These are phyloP conservation scores for Scaptomyza graminum DNA, from an alignment of 1,140 invertebrate species.

Conservation along the genomic window DNA sequence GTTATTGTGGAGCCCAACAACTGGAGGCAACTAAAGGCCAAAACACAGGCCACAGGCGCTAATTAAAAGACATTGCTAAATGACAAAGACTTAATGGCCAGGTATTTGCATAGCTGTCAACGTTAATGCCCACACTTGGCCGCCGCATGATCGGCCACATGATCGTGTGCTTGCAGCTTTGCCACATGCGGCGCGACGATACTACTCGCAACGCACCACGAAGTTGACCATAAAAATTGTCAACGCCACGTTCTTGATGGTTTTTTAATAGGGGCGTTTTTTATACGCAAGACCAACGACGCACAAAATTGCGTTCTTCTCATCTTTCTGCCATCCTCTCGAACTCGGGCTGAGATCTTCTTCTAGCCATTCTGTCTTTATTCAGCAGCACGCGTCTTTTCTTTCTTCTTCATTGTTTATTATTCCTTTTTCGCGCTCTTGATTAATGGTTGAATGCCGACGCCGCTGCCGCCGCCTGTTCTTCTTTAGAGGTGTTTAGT, in stretches of 20 bases:
- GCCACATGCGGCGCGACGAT: slow-evolving; percentile 38
- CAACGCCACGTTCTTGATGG: slow-evolving; percentile 54
- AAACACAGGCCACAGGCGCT: slow-evolving; percentile 52
- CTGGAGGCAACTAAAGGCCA: neutral
- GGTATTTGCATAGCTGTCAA: slow-evolving; percentile 77
- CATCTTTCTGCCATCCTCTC: slow-evolving; percentile 30
- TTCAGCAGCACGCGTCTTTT: slow-evolving; percentile 47
- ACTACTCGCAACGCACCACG: slow-evolving; percentile 41
- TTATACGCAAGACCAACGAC: slow-evolving; percentile 67
- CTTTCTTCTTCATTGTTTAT: too few species aligned
- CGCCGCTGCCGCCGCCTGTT: slow-evolving; percentile 36
- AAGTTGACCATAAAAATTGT: slow-evolving; percentile 76
- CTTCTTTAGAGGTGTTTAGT: slow-evolving; percentile 23
- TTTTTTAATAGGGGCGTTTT: slow-evolving; percentile 74
- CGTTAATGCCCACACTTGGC: slow-evolving; percentile 76
- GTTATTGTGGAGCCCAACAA: slow-evolving; percentile 1
- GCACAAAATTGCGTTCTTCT: slow-evolving; percentile 55
- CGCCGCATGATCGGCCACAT: slow-evolving; percentile 45
- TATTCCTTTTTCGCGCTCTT: slow-evolving; percentile 31
- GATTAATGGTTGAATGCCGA: slow-evolving; percentile 60
- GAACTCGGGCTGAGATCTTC: slow-evolving; percentile 14
- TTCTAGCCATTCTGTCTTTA: slow-evolving; percentile 44
- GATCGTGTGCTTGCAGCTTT: slow-evolving; percentile 3
- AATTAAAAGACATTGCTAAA: slow-evolving; percentile 81
- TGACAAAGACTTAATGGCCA: slow-evolving; percentile 77